These are phyloP conservation scores for Eubucco bourcierii DNA, from an alignment of 2,113 vertebrate species.

Conservation along the genomic window DNA sequence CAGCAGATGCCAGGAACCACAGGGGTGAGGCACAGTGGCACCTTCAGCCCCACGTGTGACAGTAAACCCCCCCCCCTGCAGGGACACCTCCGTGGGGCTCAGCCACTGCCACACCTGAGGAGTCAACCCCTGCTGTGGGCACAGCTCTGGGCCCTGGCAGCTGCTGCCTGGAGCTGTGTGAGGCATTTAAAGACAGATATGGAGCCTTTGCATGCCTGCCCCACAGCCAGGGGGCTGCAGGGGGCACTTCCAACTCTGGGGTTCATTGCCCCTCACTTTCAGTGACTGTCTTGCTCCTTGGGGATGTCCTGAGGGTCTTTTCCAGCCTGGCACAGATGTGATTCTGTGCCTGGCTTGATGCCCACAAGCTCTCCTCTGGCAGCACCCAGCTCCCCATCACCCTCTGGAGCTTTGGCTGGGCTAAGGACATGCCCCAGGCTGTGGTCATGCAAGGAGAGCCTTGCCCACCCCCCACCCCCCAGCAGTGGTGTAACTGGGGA, in stretches of 20 bases:
- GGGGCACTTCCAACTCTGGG: not conserved
- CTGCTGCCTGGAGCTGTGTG: not conserved
- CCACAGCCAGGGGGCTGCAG: not conserved
- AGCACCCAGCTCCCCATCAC: not conserved
- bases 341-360: not conserved
- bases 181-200: accelerated
- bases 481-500: not conserved
- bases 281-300: not conserved
- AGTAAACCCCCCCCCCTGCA: not conserved
- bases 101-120: accelerated
- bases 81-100: not conserved
- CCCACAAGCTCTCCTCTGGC: not conserved
- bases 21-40: not conserved
- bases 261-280: not conserved
- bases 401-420: accelerated
- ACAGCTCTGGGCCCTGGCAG: not conserved
- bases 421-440: not conserved
- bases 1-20: not conserved
- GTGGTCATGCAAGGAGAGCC: not conserved
- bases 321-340: too few species aligned
- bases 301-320: too few species aligned
- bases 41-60: accelerated
- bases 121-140: accelerated
- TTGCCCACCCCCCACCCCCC: not conserved
- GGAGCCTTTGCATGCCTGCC: not conserved